Evolutionary conservation across 2,888 invertebrate species (phyloP).

Genomic region (Amaurobius ferox): DNA sequence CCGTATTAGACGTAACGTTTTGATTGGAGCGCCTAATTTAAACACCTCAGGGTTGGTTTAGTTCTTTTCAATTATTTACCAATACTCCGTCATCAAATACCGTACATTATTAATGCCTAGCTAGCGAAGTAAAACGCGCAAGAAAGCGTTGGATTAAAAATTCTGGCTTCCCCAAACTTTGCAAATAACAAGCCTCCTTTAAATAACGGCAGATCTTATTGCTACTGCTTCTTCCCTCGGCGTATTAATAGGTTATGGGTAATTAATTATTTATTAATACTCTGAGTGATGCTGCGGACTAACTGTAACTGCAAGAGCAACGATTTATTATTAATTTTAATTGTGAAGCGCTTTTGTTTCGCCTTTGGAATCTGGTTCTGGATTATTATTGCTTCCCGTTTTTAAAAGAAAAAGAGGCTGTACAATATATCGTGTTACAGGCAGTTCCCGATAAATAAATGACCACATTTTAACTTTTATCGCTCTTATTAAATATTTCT

Average conservation of each 20-base stretch:
- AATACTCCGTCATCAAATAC: slow-evolving; percentile 57
- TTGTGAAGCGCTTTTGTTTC: slow-evolving; percentile 66
- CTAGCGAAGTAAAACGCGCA: slow-evolving; percentile 28
- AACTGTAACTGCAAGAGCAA: slow-evolving; percentile 61
- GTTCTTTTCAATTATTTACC: slow-evolving; percentile 60
- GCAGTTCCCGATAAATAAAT: slow-evolving; percentile 70
- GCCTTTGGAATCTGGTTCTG: slow-evolving; percentile 32
- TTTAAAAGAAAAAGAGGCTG: slow-evolving; percentile 13
- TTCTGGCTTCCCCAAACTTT: slow-evolving; percentile 52
- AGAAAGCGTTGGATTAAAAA: slow-evolving; percentile 67
- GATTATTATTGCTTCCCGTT: slow-evolving; percentile 58
- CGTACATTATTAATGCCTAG: slow-evolving; percentile 58
- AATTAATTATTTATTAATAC: slow-evolving; percentile 72
- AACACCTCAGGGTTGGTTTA: slow-evolving; percentile 55
- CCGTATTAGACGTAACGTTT: slow-evolving; percentile 23
- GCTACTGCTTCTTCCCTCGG: slow-evolving; percentile 15
- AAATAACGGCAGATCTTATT: slow-evolving; percentile 47
- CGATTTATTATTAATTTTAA: slow-evolving; percentile 72
- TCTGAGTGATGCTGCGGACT: slow-evolving; percentile 53
- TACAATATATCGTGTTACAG: slow-evolving; percentile 60
- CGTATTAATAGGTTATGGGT: slow-evolving; percentile 72
- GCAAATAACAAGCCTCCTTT: slow-evolving; percentile 62
- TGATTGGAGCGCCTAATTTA: slow-evolving; percentile 57
- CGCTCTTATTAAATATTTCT: slow-evolving; percentile 72
- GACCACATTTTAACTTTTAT: slow-evolving; percentile 72